Percentiles rank a stretch among this genome's conserved stretches.
These are phyloP conservation scores for Aspidoscelis tigris DNA, from an alignment of 2,113 vertebrate species.

Conservation along the genomic window DNA sequence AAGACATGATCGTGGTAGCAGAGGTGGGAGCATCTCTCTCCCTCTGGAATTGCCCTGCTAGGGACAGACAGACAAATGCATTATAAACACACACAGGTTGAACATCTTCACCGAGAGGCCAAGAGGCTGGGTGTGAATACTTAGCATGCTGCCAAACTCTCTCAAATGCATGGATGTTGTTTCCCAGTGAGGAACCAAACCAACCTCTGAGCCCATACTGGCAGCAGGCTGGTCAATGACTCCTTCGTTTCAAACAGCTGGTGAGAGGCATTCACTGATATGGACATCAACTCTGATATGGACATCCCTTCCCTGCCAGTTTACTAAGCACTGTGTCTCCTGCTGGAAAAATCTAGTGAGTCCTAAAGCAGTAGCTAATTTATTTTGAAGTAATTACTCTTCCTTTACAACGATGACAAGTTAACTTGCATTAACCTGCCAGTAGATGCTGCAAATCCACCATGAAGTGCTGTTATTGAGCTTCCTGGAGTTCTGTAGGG, in stretches of 20 bases:
- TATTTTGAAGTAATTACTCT: neutral
- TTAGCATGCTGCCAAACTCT: neutral
- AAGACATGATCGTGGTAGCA: constrained; percentile 15
- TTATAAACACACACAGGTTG: neutral
- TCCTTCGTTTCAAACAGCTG: neutral
- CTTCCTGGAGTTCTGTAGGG: neutral
- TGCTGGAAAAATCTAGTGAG: neutral
- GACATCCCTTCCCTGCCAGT: neutral
- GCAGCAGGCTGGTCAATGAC: neutral
- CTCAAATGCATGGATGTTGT: neutral
- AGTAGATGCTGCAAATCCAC: neutral
- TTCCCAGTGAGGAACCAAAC: neutral
- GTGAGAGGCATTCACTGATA: neutral
- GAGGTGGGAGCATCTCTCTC: neutral
- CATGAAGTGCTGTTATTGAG: neutral
- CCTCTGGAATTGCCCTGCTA: neutral
- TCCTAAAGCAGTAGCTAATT: neutral
- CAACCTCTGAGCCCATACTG: neutral
- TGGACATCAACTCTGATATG: neutral
- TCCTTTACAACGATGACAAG: too few relatives aligned
- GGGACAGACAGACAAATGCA: neutral
- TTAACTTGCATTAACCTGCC: neutral
- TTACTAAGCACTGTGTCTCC: neutral
- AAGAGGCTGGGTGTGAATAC: neutral
- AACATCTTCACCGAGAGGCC: neutral